Conservation (phyloP, 2,888 invertebrate genomes). For the Acrocera orbiculus region DNA sequence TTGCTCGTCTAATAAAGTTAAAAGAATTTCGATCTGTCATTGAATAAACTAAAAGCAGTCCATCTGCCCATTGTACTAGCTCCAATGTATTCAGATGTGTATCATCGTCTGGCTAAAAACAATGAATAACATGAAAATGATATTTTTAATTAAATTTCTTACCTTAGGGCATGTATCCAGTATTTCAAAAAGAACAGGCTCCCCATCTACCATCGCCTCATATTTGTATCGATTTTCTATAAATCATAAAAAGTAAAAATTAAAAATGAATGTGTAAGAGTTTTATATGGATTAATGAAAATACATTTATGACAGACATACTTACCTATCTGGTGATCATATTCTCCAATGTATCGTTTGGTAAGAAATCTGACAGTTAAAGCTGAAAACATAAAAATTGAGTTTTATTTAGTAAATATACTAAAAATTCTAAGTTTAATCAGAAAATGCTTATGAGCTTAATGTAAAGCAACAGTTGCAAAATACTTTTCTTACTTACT, state of each 20-base stretch:
- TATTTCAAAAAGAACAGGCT: conserved; percentile 79
- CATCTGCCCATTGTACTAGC: conserved; percentile 77
- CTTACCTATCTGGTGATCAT: conserved; percentile 82
- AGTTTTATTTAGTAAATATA: too few relatives aligned
- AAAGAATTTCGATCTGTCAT: conserved; percentile 76
- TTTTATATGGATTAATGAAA: neutral
- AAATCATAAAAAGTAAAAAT: conserved; percentile 20
- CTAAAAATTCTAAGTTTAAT: too few relatives aligned
- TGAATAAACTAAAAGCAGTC: conserved; percentile 72
- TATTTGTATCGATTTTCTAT: conserved; percentile 80
- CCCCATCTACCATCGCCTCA: conserved; percentile 73
- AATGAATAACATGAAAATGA: conserved; percentile 2
- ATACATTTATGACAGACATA: neutral
- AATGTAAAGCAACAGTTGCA: too few relatives aligned
- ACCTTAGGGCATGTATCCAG: conserved; percentile 63
- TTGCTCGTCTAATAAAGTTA: conserved; percentile 60
- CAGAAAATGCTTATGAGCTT: too few relatives aligned
- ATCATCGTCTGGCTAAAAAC: conserved; percentile 39
- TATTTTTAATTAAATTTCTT: conserved; percentile 8
- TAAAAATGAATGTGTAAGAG: neutral
- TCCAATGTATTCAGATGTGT: conserved; percentile 53
- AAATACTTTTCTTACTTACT: too few relatives aligned
- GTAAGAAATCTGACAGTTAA: conserved; percentile 80
- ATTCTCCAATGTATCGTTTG: conserved; percentile 87
- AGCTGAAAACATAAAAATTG: too few relatives aligned